A percentile compares a stretch with the other conserved stretches of the same genome.
Conservation (phyloP, 2,888 invertebrate genomes). For the Anticlea derivata region DNA sequence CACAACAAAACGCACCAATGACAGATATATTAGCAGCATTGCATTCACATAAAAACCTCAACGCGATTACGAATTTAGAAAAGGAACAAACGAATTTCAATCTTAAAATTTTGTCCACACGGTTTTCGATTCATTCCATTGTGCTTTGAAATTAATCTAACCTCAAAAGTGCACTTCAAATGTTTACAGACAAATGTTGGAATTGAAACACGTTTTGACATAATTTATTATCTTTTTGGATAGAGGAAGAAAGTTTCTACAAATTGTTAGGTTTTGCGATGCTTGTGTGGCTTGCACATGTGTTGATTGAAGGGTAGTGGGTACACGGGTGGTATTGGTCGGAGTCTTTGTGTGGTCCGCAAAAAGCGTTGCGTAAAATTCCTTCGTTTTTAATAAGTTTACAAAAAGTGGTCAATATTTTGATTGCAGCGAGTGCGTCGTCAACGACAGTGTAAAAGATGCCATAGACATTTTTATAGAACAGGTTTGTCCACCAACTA, state of each 20-base stretch:
- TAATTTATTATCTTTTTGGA: conserved; percentile 37
- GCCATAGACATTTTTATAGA: too few relatives aligned
- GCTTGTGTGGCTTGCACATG: conserved; percentile 29
- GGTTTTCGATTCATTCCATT: conserved; percentile 4
- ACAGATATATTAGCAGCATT: conserved; percentile 77
- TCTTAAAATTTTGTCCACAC: conserved; percentile 33
- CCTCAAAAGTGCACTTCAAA: conserved; percentile 35
- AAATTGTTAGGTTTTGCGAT: conserved; percentile 4
- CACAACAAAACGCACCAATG: conserved; percentile 73
- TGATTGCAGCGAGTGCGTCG: neutral
- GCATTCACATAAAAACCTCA: conserved; percentile 59
- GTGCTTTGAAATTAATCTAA: conserved; percentile 26
- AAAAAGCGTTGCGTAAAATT: conserved; percentile 26
- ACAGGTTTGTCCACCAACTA: too few relatives aligned
- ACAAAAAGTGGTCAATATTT: conserved; percentile 14
- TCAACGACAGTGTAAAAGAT: too few relatives aligned
- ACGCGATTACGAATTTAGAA: conserved; percentile 33
- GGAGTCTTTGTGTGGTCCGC: conserved; percentile 34
- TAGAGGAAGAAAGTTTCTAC: conserved; percentile 13
- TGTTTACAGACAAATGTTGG: conserved; percentile 36
- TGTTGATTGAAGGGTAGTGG: conserved; percentile 24
- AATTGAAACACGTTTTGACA: conserved; percentile 41
- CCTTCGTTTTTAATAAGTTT: conserved; percentile 18
- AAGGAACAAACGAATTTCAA: conserved; percentile 37
- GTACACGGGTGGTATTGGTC: conserved; percentile 30